Base-by-base conservation (phyloP, 1,140 invertebrate species). In the Euura lappo region DNA sequence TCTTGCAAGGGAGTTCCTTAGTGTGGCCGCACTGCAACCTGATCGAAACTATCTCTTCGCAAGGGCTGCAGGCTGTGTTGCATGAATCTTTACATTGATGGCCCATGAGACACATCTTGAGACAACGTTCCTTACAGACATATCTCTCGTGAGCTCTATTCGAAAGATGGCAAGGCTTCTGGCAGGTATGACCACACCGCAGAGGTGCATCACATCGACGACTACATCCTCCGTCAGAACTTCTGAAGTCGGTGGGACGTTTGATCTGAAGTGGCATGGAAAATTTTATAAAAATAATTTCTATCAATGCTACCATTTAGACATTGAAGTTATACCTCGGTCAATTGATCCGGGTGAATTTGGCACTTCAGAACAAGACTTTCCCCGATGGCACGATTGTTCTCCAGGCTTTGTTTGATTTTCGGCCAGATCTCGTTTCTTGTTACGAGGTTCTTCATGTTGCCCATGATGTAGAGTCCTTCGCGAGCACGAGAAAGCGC, bases 401-500 rank as follows among this genome's bases (percentile, higher is more conserved):
- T 75, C 74, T 84, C 78, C 8, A 92, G 79, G n/a, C 86, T 87
- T 8, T 75, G 74, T 8, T 86, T 83, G 43, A 93, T 89, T 71
- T 88, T 82, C 2, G 74, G 79, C 92, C 92, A 93, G 6, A 91
- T 79, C 68, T 85, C 76, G 64, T 86, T 89, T 71, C 87, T 86
- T 6, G 72, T 72, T 72, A 83, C 83, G 7, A 95, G 79, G 43
- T 90, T 88, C 2, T 89, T 80, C 77, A 95, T 91, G 84, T 96
- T 95, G 65, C 91, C 92, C 74, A 93, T 88, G n/a, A 91, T 86
- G 79, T 88, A 93, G 6, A 74, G 93, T 78, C 93, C 96, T 85
- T 92, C 90, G 81, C 92, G 93, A 0, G 95, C 95, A 77, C 95
- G 86, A 0, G 95, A 96, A 6, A 97, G 84, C 7, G 95, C 64